Base-by-base conservation (phyloP, 2,113 vertebrate genomes). In the Paramisgurnus dabryanus region DNA sequence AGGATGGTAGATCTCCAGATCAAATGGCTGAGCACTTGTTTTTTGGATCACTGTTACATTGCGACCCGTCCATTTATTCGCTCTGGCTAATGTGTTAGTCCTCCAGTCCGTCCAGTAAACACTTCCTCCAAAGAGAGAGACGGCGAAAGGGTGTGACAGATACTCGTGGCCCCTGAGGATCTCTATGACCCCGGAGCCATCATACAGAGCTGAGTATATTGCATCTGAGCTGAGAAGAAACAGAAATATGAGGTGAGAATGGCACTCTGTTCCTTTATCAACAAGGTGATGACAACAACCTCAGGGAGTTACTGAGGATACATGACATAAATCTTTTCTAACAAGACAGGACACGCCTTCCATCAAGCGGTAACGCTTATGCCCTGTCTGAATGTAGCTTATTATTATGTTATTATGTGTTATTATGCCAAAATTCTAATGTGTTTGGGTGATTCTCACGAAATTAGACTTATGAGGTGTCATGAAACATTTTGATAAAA, bases 81-180 rank as follows among this genome's bases (percentile, higher is more conserved):
- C 98, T 91, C 96, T 97, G 18, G 97, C 94, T 63, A 99, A 89
- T 2, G 97, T 99, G 73, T 99, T 99, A n/a, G 98, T 99, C 84
- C 97, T 92, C 98, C 98, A 99, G 68, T 99, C 98, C 1, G 98
- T 99, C 98, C 98, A 99, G 82, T 98, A 99, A 2, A 99, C 96
- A 45, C 95, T 96, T 82, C 97, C 97, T 81, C 97, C 98, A 71
- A 95, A 99, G 0, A 99, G 89, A 80, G 98, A 98, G 53, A 99
- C 97, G 6, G 98, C 98, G 82, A 99, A 99, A 5, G 98, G 98
- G 84, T 99, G 98, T 27, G 98, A 99, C 78, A 99, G 94, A 82
- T 98, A 99, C 68, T 99, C 98, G 5, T 99, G 98, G 67, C 97
- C 96, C 68, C 93, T 88, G 49, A 99, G 94, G 84, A 99, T 97